Evolutionary conservation across 2,797 vertebrate species (phyloP).

Genomic region (Dromococcyx pavoninus): DNA sequence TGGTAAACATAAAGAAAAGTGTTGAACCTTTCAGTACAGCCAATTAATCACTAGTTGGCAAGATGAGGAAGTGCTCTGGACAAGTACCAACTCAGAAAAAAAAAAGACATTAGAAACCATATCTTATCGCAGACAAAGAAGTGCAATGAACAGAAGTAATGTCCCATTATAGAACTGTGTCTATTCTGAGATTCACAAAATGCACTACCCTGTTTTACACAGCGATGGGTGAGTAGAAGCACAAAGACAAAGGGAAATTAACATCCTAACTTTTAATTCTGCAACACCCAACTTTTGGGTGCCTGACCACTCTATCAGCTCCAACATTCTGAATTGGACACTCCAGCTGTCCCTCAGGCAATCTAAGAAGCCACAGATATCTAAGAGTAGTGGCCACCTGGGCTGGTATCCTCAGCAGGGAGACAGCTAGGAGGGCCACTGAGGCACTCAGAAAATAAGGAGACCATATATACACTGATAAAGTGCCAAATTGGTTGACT

Average conservation of each 20-base stretch:
- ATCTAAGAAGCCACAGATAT: background rate
- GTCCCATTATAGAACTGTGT: slow-evolving; percentile 42
- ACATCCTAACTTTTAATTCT: background rate
- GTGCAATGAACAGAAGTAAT: slow-evolving; percentile 50
- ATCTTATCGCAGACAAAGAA: slow-evolving; percentile 58
- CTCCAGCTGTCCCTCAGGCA: background rate
- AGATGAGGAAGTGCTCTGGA: slow-evolving; percentile 59
- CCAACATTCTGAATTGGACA: background rate
- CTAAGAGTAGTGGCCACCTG: background rate
- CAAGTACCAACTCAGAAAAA: slow-evolving; percentile 38
- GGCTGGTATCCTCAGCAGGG: background rate
- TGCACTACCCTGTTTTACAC: background rate
- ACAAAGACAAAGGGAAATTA: background rate
- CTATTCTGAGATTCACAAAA: slow-evolving; percentile 29
- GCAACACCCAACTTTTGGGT: background rate
- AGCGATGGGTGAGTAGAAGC: background rate
- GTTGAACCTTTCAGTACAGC: slow-evolving; percentile 62
- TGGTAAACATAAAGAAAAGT: slow-evolving; percentile 47
- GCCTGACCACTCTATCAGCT: background rate
- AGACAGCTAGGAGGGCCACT: background rate
- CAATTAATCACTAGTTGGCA: slow-evolving; percentile 70
- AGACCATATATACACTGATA: background rate
- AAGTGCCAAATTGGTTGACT: background rate
- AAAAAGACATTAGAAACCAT: slow-evolving; percentile 7
- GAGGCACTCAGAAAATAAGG: background rate